Conservation (phyloP, 2,888 invertebrate genomes). For the Drosophila antonietae region DNA sequence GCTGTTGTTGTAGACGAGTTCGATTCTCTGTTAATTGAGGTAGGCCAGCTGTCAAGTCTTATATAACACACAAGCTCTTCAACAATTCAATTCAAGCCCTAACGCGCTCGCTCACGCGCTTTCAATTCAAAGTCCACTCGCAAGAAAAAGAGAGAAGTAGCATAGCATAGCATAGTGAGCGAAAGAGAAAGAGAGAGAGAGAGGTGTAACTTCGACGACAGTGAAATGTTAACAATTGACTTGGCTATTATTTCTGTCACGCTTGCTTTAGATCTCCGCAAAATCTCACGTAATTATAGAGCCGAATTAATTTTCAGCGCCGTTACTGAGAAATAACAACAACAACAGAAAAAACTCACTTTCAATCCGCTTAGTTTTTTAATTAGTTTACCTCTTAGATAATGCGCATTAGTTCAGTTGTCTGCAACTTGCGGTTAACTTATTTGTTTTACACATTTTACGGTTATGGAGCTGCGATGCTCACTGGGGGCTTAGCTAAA, state of each 20-base stretch:
- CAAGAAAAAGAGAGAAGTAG: conserved; percentile 1
- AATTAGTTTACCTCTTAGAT: conserved; percentile 49
- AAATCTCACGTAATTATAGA: conserved; percentile 34
- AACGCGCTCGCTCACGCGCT: conserved; percentile 12
- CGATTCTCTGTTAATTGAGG: conserved; percentile 60
- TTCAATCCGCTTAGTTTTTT: conserved; percentile 22
- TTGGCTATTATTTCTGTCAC: conserved; percentile 33
- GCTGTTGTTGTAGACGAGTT: conserved; percentile 17
- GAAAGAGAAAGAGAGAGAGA: background rate
- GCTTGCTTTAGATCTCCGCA: conserved; percentile 31
- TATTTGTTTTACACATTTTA: conserved; percentile 34
- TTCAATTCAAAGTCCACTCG: conserved; percentile 18
- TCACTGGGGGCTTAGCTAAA: background rate
- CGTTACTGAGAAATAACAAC: conserved; percentile 4
- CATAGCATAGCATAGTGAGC: background rate
- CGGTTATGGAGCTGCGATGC: background rate
- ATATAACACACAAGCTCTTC: conserved; percentile 54
- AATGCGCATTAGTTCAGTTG: conserved; percentile 34
- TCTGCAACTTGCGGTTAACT: conserved; percentile 15
- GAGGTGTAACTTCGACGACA: conserved; percentile 38
- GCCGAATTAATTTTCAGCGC: conserved; percentile 20
- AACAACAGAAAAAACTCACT: conserved; percentile 18
- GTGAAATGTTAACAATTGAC: conserved; percentile 67
- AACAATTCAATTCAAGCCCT: conserved; percentile 32
- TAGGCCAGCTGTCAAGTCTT: conserved; percentile 67